Percentiles rank a stretch among this genome's conserved stretches.
Evolutionary conservation across 2,797 vertebrate species (phyloP).

Genomic region (Eurystomus glaucurus): DNA sequence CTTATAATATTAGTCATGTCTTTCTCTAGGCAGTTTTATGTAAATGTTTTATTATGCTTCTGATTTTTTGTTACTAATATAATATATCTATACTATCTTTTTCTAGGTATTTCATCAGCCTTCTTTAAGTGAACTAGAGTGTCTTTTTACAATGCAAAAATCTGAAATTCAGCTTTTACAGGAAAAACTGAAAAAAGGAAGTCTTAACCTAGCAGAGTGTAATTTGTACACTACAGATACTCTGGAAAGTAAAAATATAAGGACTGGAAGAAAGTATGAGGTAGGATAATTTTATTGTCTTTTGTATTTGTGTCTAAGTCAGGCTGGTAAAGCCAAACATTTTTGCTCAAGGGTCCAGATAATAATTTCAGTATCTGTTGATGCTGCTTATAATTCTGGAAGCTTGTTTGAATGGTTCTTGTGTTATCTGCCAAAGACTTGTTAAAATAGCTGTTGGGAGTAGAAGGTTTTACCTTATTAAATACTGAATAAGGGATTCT

Average conservation of each 20-base stretch:
- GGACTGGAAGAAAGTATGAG: conserved; percentile 65
- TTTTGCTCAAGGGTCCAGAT: conserved; percentile 78
- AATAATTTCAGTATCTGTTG: conserved; percentile 80
- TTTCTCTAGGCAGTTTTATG: not conserved
- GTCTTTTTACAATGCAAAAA: conserved; percentile 73
- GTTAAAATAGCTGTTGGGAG: conserved; percentile 70
- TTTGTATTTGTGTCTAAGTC: conserved; percentile 68
- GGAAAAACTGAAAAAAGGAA: conserved; percentile 72
- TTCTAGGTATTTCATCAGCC: conserved; percentile 59
- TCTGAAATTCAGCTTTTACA: conserved; percentile 82
- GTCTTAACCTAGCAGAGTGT: conserved; percentile 59
- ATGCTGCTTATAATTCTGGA: conserved; percentile 73
- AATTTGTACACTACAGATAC: conserved; percentile 22
- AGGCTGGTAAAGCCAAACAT: conserved; percentile 69
- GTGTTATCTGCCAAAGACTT: conserved; percentile 76
- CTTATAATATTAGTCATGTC: not conserved
- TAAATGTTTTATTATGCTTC: not conserved
- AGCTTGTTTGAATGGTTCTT: conserved; percentile 72
- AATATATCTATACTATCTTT: not conserved
- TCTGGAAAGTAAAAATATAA: conserved; percentile 51
- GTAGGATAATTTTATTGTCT: conserved; percentile 71
- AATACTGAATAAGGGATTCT: conserved; percentile 65
- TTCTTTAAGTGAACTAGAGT: conserved; percentile 71
- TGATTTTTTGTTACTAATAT: not conserved
- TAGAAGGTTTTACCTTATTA: conserved; percentile 76